Base-by-base conservation (phyloP, 2,888 invertebrate genomes). In the Agriopis leucophaearia region DNA sequence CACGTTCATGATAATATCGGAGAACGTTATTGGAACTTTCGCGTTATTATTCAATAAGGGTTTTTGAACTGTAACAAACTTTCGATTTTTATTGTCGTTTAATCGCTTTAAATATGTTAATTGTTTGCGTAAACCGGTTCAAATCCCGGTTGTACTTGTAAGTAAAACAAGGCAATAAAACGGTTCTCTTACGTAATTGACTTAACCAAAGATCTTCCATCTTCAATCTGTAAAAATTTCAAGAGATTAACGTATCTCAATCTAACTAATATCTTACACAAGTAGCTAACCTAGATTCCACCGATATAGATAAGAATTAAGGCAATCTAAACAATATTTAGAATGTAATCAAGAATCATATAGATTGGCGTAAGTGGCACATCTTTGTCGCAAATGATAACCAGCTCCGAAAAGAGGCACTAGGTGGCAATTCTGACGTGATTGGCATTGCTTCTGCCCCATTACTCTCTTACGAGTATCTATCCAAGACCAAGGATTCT, bases 351-450 rank as follows among this genome's bases (percentile, higher is more conserved):
- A 78, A 78, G 77, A 80, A 85, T 87, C 83, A 83, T 81, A 74
- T 83, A 70, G 88, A 89, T 86, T 86, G 85, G 86, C 87, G 85
- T 88, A 84, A 89, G 86, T 89, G 75, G 88, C 75, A 83, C 68
- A 64, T 44, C 44, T 47, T 40, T 64, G 60, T 60, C 87, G 70
- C 52, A 38, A 57, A 72, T 69, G 65, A 72, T 52, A 71, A 64
- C 69, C 70, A 71, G 45, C 58, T 54, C 18, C 7, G 13, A 48
- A 16, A 8, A 9, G 16, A 12, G 40, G 45, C 36, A 7, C 1
- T 15, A 12, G 8, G 10, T 15, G 27, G 42, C 15, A 38, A 38
- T n/a, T 8, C 3, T 36, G n/a, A 12, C 38, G 7, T 9, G 3
- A 8, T 15, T 40, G 8, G 15, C 5, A 9, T 9, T 27, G 5